Base-by-base conservation (phyloP, 2,797 vertebrate species). In the Salmo trutta region DNA sequence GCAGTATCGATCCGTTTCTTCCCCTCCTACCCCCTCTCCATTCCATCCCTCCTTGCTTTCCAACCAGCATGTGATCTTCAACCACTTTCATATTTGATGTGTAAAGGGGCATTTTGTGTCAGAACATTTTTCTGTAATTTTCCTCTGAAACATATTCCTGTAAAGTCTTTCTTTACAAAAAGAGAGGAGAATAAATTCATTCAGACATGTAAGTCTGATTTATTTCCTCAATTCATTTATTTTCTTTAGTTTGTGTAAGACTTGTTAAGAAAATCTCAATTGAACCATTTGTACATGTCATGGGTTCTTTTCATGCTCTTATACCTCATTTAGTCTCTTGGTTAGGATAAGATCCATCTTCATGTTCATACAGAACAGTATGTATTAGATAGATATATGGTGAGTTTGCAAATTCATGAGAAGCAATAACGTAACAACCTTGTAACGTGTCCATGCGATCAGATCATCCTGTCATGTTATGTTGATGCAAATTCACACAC, bases 1-100 rank as follows among this genome's bases (percentile, higher is more conserved):
- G 96, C 95, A 88, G 93, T 98, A 98, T 99, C 94, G 98, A 99
- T 97, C 96, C 89, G 62, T 90, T 91, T 94, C 92, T 94, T 95
- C 94, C 84, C 86, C 80, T 84, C 82, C 78, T 83, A 86, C 85
- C 82, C 75, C 71, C 84, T 83, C 83, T 89, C 87, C 85, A 79
- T 88, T 90, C 81, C 95, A 93, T 94, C 94, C 94, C 94, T 88
- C 92, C 93, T 95, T 91, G 93, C 91, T 93, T 72, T 73, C 66
- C 41, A 86, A 80, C 72, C 74, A 76, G 75, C 88, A 59, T 85
- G 91, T 91, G 94, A 94, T 88, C 87, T 88, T 91, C 92, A 94
- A 91, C 88, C 86, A 94, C 93, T 91, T 91, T 90, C 86, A 90
- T 92, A 19, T 94, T 94, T 54, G 91, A 21, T 19, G 1, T 90